Percentiles rank a stretch among this genome's conserved stretches.
Evolutionary conservation across 2,888 invertebrate genomes (phyloP).

Genomic region (Euspilapteryx auroguttella): DNA sequence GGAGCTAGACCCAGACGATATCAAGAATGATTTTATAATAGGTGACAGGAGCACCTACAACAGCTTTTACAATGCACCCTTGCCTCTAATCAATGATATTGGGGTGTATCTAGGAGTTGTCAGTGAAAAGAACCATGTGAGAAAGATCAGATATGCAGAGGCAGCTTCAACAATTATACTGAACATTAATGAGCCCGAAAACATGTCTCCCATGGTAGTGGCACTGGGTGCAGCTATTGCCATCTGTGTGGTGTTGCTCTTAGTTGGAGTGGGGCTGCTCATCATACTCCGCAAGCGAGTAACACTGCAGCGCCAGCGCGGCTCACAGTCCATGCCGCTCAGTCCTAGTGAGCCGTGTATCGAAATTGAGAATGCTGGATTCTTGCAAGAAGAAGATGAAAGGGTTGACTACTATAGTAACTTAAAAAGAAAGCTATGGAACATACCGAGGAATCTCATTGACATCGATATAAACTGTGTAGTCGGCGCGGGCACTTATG

Average conservation of each 20-base stretch:
- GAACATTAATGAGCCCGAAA: constrained; percentile 49
- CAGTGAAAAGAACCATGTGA: constrained; percentile 67
- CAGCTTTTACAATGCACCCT: constrained; percentile 74
- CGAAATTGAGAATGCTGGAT: constrained; percentile 80
- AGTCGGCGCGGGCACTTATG: constrained; percentile 76
- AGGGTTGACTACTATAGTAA: constrained; percentile 72
- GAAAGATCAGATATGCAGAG: constrained; percentile 67
- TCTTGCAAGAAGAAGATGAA: constrained; percentile 72
- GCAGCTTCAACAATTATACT: constrained; percentile 54
- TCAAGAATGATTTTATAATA: constrained; percentile 69
- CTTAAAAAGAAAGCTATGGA: constrained; percentile 75
- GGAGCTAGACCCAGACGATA: constrained; percentile 69
- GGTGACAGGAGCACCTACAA: constrained; percentile 77
- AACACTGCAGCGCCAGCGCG: constrained; percentile 41
- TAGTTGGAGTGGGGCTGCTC: constrained; percentile 65
- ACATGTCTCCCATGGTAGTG: constrained; percentile 48
- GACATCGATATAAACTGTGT: constrained; percentile 71
- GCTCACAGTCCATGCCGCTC: constrained; percentile 62
- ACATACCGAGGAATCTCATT: constrained; percentile 69
- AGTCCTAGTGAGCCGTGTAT: constrained; percentile 79
- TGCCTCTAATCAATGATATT: constrained; percentile 64
- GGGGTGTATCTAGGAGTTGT: constrained; percentile 73
- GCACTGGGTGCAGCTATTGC: constrained; percentile 64
- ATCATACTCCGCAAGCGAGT: constrained; percentile 58
- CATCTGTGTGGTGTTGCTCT: constrained; percentile 71